These are phyloP conservation scores for Talpa occidentalis DNA, from an alignment of 2,113 vertebrate species.

Conservation along the genomic window DNA sequence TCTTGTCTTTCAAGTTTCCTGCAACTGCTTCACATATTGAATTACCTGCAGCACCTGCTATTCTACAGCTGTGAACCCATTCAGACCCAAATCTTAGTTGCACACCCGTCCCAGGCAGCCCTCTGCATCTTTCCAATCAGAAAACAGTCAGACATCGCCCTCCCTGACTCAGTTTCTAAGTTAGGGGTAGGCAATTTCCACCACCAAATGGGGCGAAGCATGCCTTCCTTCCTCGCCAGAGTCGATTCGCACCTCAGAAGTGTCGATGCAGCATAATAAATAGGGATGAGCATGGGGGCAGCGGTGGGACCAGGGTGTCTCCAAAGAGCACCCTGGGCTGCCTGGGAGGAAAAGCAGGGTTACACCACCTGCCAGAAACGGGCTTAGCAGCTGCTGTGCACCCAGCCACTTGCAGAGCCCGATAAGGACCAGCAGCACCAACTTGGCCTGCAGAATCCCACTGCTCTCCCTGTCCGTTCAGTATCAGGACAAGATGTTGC, in stretches of 20 bases:
- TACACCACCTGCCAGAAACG: neutral
- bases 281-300: neutral
- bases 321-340: neutral
- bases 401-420: neutral
- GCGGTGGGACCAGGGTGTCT: neutral
- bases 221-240: neutral
- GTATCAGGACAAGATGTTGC: neutral
- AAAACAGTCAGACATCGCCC: neutral
- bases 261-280: neutral
- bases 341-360: neutral
- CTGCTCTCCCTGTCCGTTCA: neutral
- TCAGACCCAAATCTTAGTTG: neutral
- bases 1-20: constrained; percentile 31
- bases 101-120: neutral
- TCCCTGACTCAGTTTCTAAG: constrained; percentile 1
- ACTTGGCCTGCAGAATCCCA: neutral
- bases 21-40: neutral
- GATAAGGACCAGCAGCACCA: neutral
- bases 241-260: neutral
- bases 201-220: neutral
- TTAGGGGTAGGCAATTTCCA: neutral
- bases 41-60: neutral
- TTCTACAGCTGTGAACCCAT: neutral
- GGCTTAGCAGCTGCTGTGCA: neutral
- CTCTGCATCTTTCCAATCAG: neutral